Conservation (phyloP, 1,140 invertebrate genomes). For the Cotesia typhae region DNA sequence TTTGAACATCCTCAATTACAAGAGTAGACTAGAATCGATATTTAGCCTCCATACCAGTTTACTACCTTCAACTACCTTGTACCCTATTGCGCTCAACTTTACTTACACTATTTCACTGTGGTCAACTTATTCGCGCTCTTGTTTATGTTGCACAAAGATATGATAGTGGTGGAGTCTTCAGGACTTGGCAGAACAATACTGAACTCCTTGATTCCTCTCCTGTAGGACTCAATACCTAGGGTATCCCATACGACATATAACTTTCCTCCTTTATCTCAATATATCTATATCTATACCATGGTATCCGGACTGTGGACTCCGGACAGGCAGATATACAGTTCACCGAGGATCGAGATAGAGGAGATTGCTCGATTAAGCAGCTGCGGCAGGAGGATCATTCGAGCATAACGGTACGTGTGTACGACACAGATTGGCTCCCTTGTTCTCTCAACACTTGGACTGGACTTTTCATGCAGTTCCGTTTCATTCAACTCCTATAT, state of each 20-base stretch:
- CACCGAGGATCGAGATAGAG: neutral
- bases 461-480: constrained; percentile 12
- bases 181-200: too few relatives aligned
- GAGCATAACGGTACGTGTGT: constrained; percentile 49
- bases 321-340: constrained; percentile 41
- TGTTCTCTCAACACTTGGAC: constrained; percentile 21
- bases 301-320: neutral
- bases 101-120: constrained; percentile 13
- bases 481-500: neutral
- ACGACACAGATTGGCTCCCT: constrained; percentile 30
- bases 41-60: neutral
- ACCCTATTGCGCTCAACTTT: constrained; percentile 13
- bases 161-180: too few relatives aligned
- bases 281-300: too few relatives aligned
- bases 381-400: constrained; percentile 47
- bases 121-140: constrained; percentile 21
- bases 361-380: constrained; percentile 52
- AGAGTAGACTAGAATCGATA: constrained; percentile 45
- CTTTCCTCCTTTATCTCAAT: too few relatives aligned
- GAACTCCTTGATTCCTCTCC: too few relatives aligned
- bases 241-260: too few relatives aligned
- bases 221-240: too few relatives aligned
- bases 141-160: neutral
- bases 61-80: neutral
- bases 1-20: constrained; percentile 38